These are phyloP conservation scores for Conus betulinus DNA, from an alignment of 1,140 invertebrate species.

Conservation along the genomic window DNA sequence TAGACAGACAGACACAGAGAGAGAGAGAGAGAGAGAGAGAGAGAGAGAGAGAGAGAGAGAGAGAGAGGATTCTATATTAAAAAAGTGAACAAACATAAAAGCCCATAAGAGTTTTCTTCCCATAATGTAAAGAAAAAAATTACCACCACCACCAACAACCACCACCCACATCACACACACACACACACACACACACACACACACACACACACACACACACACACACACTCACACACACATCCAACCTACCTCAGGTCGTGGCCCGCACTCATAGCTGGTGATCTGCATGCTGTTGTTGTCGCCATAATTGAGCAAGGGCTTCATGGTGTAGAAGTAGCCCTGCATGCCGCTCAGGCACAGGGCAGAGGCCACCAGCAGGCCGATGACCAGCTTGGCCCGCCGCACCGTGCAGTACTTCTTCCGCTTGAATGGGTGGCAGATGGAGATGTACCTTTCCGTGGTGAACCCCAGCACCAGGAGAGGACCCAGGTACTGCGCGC, in stretches of 20 bases:
- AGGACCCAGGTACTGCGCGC: slow-evolving; percentile 72
- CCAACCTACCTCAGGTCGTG: background rate
- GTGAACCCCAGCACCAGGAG: slow-evolving; percentile 85
- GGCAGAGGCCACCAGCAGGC: slow-evolving; percentile 49
- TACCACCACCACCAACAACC: no score
- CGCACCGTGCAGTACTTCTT: slow-evolving; percentile 83
- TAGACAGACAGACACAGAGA: no score
- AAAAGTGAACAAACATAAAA: no score
- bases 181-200: no score
- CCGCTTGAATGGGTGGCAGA: slow-evolving; percentile 90
- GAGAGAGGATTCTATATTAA: no score
- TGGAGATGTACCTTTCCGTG: slow-evolving; percentile 95
- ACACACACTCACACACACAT: background rate
- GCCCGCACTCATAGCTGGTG: background rate
- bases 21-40: no score
- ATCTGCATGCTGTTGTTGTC: no score
- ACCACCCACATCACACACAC: no score
- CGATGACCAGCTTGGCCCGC: slow-evolving; percentile 79
- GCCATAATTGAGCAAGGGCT: background rate
- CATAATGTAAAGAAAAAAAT: no score
- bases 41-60: no score
- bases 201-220: background rate
- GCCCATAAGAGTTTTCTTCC: no score
- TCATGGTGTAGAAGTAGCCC: slow-evolving; percentile 69
- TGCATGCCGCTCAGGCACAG: slow-evolving; percentile 61